These are phyloP conservation scores for Drosophila hamatofila DNA, from an alignment of 2,888 invertebrate genomes.

Conservation along the genomic window DNA sequence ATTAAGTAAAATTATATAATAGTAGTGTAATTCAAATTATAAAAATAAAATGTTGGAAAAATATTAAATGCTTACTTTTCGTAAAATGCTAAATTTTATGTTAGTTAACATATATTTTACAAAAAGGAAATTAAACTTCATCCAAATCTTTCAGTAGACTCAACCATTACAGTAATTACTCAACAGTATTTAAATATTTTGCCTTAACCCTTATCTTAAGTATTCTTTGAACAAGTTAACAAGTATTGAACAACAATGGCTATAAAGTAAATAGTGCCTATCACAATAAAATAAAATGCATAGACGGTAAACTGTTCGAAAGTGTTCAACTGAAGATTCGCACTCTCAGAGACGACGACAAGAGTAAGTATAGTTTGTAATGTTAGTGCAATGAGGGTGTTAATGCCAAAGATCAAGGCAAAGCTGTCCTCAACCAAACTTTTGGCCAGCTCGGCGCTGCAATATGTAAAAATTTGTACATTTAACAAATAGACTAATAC, in stretches of 20 bases:
- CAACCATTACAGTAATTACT: background rate
- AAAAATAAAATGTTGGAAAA: background rate
- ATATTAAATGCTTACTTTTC: background rate
- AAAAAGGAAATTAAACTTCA: background rate
- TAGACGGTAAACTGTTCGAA: constrained; percentile 82
- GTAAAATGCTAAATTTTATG: background rate
- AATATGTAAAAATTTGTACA: constrained; percentile 46
- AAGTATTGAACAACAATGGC: constrained; percentile 65
- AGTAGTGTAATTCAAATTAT: background rate
- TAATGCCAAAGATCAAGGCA: constrained; percentile 95
- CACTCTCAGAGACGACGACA: constrained; percentile 79
- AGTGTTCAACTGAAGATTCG: constrained; percentile 71
- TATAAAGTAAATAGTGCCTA: constrained; percentile 78
- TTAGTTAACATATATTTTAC: background rate
- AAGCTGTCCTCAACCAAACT: constrained; percentile 93
- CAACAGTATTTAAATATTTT: background rate
- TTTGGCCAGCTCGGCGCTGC: constrained; percentile 94
- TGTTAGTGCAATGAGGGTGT: constrained; percentile 92
- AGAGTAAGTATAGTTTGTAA: constrained; percentile 92
- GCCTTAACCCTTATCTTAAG: background rate
- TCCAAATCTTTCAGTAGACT: background rate
- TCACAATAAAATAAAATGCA: constrained; percentile 81
- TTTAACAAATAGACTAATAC: background rate
- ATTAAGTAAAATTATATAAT: background rate
- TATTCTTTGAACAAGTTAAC: constrained; percentile 11